Evolutionary conservation across 2,888 invertebrate genomes (phyloP).

Genomic region (Drosophila neoperkinsi): DNA sequence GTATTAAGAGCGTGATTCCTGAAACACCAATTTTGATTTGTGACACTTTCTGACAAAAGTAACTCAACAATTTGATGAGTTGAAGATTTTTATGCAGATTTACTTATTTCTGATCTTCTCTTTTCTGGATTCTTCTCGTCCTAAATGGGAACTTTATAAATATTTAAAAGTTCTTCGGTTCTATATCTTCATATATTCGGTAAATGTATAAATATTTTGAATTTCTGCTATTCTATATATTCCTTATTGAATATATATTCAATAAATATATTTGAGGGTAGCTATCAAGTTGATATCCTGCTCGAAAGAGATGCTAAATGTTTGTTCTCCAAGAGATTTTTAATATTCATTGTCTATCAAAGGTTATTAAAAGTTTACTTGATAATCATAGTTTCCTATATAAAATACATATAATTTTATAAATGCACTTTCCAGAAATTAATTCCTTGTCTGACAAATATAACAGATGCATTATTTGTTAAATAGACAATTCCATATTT

Average conservation of each 20-base stretch:
- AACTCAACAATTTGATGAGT: neutral
- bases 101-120: neutral
- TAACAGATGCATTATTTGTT: too few species aligned
- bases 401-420: neutral
- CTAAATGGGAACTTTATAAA: neutral
- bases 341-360: neutral
- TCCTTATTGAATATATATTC: neutral
- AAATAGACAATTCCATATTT: neutral
- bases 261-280: neutral
- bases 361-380: neutral
- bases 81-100: neutral
- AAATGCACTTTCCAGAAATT: neutral
- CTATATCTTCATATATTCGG: neutral
- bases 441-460: neutral
- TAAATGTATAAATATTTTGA: neutral
- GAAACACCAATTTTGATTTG: neutral
- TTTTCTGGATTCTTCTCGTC: fast-evolving
- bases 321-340: neutral
- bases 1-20: neutral
- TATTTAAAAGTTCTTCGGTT: neutral
- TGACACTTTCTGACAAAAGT: neutral
- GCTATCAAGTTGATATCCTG: neutral
- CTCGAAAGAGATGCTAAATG: fast-evolving
- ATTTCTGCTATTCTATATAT: too few species aligned
- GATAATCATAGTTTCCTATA: neutral